Evolutionary conservation across 2,113 vertebrate species (phyloP), one percentile per base, ranked within the genome.

Genomic region (Peromyscus californicus): DNA sequence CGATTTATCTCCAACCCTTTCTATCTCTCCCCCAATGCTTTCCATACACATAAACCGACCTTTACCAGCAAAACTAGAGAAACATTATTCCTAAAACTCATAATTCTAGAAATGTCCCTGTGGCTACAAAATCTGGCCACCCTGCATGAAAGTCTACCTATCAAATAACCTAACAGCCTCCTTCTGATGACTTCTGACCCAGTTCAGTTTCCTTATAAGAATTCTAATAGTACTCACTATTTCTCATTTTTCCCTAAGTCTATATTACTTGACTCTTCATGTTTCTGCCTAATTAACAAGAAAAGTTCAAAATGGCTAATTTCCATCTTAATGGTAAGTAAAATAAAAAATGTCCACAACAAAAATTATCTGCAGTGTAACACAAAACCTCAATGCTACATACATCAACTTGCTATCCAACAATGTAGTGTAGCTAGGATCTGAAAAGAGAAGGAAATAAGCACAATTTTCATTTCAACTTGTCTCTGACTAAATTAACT

Each of bases 231-330:
- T 29, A 92, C 7, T 75, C 76, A 96, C 67, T 31, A 48, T 1
- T 45, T 79, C 31, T 74, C 36, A 45, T 74, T 83, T 94, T 39
- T 11, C 54, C 12, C 33, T 24, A 36, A 51, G 54, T 59, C 48
- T 87, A 31, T 39, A 72, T 48, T 80, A 92, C 29, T 61, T 78
- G 39, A 70, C 21, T 74, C 7, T 95, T 63, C 21, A 31, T 61
- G 26, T 69, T 92, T 82, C 36, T 93, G 54, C 29, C 51, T 31
- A 70, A 59, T 83, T 91, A 92, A 93, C 33, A 96, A 93, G 15
- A 8, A 51, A 92, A 76, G 80, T 67, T 95, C 70, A 97, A 96
- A 96, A 84, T 93, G 51, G 51, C 9, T 85, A 57, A 95, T 31
- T 76, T 31, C 69, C 86, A 36, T n/a, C 29, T 69, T 91, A 45